phyloP scores from a whole-genome alignment of 2,113 vertebrate species.

The Sorex araneus region DNA sequence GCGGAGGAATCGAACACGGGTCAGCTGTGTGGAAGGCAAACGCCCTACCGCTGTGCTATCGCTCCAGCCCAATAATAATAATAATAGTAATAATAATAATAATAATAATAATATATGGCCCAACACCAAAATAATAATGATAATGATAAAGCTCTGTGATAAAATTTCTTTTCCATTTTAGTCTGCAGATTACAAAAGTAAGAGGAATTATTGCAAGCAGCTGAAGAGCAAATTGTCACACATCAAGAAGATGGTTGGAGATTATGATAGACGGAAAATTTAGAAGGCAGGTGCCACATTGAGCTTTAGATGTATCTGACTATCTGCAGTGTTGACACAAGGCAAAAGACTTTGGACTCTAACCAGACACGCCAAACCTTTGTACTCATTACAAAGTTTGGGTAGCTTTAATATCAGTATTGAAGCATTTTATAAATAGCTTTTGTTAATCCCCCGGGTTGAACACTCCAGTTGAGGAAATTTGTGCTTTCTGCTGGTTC shows the following conservation, averaged over 20 bases:
- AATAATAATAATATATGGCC: no score
- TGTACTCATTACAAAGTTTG: slow-evolving; percentile 66
- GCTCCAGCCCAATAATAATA: no score
- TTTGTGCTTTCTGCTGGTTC: slow-evolving; percentile 57
- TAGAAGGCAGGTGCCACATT: neutral
- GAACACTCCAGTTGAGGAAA: slow-evolving; percentile 63
- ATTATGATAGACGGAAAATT: slow-evolving; percentile 90
- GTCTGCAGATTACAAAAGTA: slow-evolving; percentile 92
- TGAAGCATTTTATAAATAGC: slow-evolving; percentile 71
- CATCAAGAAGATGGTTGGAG: slow-evolving; percentile 93
- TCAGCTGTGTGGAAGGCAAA: no score
- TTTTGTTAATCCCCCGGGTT: slow-evolving; percentile 67
- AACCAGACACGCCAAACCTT: slow-evolving; percentile 59
- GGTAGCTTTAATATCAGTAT: slow-evolving; percentile 76
- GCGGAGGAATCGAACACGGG: no score
- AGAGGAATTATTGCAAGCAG: slow-evolving; percentile 91
- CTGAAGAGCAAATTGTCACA: slow-evolving; percentile 93
- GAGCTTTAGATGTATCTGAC: neutral
- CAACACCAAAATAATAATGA: no score
- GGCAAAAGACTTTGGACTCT: slow-evolving; percentile 57
- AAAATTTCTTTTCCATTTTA: slow-evolving; percentile 73
- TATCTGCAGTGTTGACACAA: slow-evolving; percentile 31
- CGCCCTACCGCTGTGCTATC: no score
- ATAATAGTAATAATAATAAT: no score
- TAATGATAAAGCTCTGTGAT: neutral